phyloP scores from a whole-genome alignment of 2,113 vertebrate genomes.

The Edolisoma coerulescens region DNA sequence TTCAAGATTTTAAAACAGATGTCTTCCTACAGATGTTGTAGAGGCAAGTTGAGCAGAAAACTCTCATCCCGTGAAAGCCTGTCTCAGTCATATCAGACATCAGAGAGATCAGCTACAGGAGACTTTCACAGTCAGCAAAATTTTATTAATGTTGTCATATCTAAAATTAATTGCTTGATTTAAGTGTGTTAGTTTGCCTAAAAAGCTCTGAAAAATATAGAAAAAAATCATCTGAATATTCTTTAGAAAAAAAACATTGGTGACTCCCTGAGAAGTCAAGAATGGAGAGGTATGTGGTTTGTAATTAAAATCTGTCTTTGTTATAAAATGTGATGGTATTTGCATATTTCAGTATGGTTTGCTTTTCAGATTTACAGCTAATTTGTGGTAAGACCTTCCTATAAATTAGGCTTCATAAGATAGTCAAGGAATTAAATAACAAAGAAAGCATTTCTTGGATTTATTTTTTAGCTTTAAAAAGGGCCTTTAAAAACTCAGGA shows the following conservation, averaged over 20 bases:
- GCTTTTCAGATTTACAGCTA: background rate
- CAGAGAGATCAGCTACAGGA: background rate
- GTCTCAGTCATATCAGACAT: background rate
- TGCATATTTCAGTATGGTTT: background rate
- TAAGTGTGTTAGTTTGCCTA: background rate
- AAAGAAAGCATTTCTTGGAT: background rate
- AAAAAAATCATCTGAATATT: background rate
- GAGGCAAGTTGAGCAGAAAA: background rate
- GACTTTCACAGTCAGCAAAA: background rate
- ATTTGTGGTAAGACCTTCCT: background rate
- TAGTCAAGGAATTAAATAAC: background rate
- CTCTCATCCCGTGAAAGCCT: background rate
- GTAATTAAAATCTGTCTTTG: background rate
- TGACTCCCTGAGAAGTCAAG: background rate
- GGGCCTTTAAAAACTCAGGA: background rate
- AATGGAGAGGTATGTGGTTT: background rate
- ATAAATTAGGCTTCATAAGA: background rate
- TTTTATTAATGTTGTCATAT: background rate
- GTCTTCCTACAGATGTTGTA: background rate
- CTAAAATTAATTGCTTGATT: background rate
- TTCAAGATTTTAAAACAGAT: background rate
- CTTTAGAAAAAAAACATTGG: background rate
- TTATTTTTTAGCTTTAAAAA: background rate
- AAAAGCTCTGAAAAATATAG: background rate
- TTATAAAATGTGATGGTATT: background rate